Conservation (phyloP, 2,888 invertebrate genomes). For the Allolobophora icterica region DNA sequence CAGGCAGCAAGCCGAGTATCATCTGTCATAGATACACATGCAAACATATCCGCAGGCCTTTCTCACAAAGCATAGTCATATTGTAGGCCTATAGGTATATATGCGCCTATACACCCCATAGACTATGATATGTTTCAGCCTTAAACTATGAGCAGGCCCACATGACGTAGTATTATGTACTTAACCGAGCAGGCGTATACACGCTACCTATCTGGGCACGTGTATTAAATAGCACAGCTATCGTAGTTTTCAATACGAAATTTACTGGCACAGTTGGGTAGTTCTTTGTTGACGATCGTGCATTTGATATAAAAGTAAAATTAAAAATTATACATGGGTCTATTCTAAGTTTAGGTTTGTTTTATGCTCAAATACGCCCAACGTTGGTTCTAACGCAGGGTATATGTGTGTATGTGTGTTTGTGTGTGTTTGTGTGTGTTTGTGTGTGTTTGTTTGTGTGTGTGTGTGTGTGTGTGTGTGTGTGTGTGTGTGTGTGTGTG, state of each 20-base stretch:
- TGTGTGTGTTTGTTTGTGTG: no score
- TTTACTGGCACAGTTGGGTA: neutral
- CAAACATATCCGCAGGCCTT: slow-evolving; percentile 7
- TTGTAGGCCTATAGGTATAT: neutral
- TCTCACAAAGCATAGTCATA: neutral
- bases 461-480: no score
- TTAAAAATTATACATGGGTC: no score
- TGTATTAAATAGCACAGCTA: neutral
- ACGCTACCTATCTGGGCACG: neutral
- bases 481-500: no score
- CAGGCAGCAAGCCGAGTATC: neutral
- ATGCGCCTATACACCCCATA: neutral
- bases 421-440: no score
- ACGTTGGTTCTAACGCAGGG: no score
- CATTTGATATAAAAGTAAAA: no score
- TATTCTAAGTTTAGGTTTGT: no score
- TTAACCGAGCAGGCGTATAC: neutral
- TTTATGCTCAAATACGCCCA: no score
- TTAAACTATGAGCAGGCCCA: no score
- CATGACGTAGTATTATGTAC: neutral
- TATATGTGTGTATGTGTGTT: no score
- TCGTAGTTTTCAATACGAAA: neutral
- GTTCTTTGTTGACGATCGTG: no score
- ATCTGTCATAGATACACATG: neutral
- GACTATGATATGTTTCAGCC: neutral